Evolutionary conservation across 2,113 vertebrate genomes (phyloP), one percentile per base, ranked within the genome.

Genomic region (Empidonax alnorum): DNA sequence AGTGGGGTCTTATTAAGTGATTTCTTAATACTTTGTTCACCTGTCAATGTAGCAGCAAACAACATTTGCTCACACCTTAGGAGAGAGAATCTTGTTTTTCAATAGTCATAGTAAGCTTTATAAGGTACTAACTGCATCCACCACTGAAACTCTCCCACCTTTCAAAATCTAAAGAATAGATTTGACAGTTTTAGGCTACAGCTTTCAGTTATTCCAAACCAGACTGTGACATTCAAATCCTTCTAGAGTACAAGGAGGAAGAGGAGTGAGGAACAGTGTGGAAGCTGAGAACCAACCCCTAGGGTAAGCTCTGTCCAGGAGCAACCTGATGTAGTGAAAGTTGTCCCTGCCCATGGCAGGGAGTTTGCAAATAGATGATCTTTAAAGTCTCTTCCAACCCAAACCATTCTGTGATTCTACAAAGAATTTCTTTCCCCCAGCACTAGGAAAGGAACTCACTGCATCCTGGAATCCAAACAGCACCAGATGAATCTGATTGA

Each of bases 401-500:
- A 63, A 77, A 63, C 27, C 27, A n/a, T 53, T 50, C 52, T 74
- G 61, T 59, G 37, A 44, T 52, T 39, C 27, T 81, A 33, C 2
- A 1, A 59, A 75, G 20, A 91, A 76, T 41, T 71, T 15, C 35
- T 84, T 16, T 69, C 33, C 18, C 21, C 8, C 18, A 30, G 19
- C 6, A 6, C 7, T 20, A 55, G 33, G n/a, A 41, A 35, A 49
- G 30, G 30, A 62, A 98, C 98, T 98, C 94, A 99, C 99, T 3
- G 99, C 99, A 97, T 99, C 99, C 97, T 99, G 99, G 96, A 99
- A 99, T 74, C 99, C 99, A 77, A 99, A 99, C 62, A 99, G 97
- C 39, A 99, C 98, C 96, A 99, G 97, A 77, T 99, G 99, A 91
- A 99, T 99, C 97, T 99, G 99, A 95, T 98, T 99, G 97, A 99